These are phyloP conservation scores for Trogon surrucura DNA, from an alignment of 2,113 vertebrate genomes.

Conservation along the genomic window DNA sequence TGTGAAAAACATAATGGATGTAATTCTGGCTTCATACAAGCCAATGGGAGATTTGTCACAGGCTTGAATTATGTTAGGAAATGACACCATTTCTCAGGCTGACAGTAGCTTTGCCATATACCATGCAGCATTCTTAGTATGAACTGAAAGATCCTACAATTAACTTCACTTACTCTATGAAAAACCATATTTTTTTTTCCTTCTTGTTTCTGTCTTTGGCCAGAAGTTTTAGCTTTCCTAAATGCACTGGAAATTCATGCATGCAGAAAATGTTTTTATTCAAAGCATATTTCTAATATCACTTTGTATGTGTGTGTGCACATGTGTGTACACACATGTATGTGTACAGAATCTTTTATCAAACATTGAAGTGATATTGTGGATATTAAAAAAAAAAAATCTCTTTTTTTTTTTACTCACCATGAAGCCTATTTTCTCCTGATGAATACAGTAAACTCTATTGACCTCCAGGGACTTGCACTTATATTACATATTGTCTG, in stretches of 20 bases:
- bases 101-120: background rate
- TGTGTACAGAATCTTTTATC: background rate
- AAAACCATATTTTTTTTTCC: background rate
- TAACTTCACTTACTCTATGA: background rate
- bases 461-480: conserved; percentile 3
- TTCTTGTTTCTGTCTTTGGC: background rate
- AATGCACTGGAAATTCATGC: background rate
- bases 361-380: background rate
- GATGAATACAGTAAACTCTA: conserved; percentile 5
- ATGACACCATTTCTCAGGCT: background rate
- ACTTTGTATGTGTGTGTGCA: background rate
- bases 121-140: background rate
- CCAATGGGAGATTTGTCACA: background rate
- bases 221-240: background rate
- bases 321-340: accelerated
- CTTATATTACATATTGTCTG: background rate
- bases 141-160: background rate
- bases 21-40: background rate
- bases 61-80: background rate
- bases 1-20: background rate
- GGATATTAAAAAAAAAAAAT: background rate
- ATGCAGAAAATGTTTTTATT: background rate
- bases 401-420: background rate
- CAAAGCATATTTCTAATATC: background rate
- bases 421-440: conserved; percentile 4